Conservation (phyloP, 1,140 invertebrate genomes). For the Drosophila sucinea region DNA sequence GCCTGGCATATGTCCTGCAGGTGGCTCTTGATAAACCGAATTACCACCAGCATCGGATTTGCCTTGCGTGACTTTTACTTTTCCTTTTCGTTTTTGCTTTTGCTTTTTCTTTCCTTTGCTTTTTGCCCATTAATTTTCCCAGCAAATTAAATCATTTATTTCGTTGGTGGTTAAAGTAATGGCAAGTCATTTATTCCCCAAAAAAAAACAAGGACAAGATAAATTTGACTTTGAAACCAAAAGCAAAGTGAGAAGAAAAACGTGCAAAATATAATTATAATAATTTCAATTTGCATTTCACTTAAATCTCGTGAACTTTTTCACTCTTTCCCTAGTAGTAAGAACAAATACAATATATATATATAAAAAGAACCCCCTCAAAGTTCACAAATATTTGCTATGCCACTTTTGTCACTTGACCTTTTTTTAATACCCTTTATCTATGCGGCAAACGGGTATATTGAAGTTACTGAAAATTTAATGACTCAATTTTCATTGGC, state of each 20-base stretch:
- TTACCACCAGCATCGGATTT: constrained; percentile 56
- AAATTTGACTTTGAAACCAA: constrained; percentile 2
- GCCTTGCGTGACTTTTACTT: constrained; percentile 48
- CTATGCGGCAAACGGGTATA: background rate
- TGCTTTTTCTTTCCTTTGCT: constrained; percentile 8
- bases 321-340: background rate
- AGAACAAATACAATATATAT: constrained; percentile 13
- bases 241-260: background rate
- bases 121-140: constrained; percentile 52
- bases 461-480: background rate
- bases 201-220: constrained; percentile 21
- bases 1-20: constrained; percentile 33
- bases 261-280: constrained; percentile 2
- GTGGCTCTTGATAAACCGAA: constrained; percentile 60
- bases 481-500: too few relatives aligned
- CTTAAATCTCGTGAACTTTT: constrained; percentile 1
- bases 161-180: constrained; percentile 30
- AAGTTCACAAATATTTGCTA: constrained; percentile 53
- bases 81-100: background rate
- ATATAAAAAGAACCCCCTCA: constrained; percentile 19
- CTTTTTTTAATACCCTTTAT: constrained; percentile 43
- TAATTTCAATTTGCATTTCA: constrained; percentile 30
- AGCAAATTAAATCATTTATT: constrained; percentile 73
- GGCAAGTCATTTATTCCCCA: constrained; percentile 28
- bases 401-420: constrained; percentile 63